Conservation (phyloP, 2,113 vertebrate genomes). For the Opisthocomus hoazin region DNA sequence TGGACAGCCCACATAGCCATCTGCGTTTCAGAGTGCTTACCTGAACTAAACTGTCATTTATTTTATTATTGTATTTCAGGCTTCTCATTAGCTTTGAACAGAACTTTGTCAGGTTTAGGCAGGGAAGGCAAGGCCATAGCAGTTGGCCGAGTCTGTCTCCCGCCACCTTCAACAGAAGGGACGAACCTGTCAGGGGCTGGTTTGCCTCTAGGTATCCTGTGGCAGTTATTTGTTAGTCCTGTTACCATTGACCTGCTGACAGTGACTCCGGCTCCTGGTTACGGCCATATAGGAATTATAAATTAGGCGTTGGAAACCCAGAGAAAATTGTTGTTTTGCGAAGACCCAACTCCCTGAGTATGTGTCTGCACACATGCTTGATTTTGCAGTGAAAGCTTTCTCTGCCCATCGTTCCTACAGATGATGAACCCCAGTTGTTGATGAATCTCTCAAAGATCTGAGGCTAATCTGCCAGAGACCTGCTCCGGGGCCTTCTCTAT, state of each 20-base stretch:
- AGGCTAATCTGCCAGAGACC: slow-evolving; percentile 5
- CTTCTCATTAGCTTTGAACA: slow-evolving; percentile 42
- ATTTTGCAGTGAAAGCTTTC: background rate
- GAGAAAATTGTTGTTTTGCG: background rate
- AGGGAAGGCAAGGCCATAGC: background rate
- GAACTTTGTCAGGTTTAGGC: background rate
- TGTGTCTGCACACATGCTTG: background rate
- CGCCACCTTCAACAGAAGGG: background rate
- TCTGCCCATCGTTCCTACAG: background rate
- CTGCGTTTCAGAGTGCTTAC: slow-evolving; percentile 31
- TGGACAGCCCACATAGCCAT: slow-evolving; percentile 51
- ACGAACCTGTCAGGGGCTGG: background rate
- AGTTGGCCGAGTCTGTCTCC: background rate
- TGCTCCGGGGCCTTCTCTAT: background rate
- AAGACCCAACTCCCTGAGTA: background rate
- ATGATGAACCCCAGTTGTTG: background rate
- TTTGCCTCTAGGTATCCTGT: slow-evolving; percentile 31
- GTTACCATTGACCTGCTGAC: background rate
- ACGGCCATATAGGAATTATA: background rate
- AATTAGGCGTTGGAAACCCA: background rate
- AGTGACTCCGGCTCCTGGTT: background rate
- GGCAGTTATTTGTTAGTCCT: slow-evolving; percentile 23
- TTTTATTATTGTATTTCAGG: background rate
- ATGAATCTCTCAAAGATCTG: background rate
- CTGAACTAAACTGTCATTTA: slow-evolving; percentile 30